Evolutionary conservation across 2,888 invertebrate genomes (phyloP).

Genomic region (Ectobius pallidus): DNA sequence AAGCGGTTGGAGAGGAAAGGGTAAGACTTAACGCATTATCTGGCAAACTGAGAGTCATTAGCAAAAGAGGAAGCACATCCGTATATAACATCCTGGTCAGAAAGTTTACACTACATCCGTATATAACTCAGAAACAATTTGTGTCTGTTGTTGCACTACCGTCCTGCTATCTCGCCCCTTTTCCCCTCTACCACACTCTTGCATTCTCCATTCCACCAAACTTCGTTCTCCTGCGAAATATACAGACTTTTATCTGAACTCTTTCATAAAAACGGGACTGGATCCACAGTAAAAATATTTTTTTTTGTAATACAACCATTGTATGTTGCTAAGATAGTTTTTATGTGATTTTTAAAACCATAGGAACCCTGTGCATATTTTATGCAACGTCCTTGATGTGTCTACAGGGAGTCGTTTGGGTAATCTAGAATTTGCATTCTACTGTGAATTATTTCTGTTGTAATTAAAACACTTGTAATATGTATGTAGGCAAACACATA

Average conservation of each 20-base stretch:
- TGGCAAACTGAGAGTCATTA: slow-evolving; percentile 26
- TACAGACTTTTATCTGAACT: background rate
- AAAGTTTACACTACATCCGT: slow-evolving; percentile 29
- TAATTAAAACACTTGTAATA: too few relatives aligned
- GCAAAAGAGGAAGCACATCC: slow-evolving; percentile 34
- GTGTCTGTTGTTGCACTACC: slow-evolving; percentile 10
- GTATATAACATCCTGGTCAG: slow-evolving; percentile 27
- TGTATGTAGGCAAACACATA: too few relatives aligned
- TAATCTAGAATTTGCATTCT: too few relatives aligned
- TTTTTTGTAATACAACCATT: too few relatives aligned
- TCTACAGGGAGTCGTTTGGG: too few relatives aligned
- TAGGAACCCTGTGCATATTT: too few relatives aligned
- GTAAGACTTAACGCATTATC: background rate
- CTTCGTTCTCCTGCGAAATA: background rate
- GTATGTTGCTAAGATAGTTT: too few relatives aligned
- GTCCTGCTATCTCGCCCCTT: background rate
- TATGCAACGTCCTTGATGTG: too few relatives aligned
- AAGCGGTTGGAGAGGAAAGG: too few relatives aligned
- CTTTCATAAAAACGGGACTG: background rate
- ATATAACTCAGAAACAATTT: slow-evolving; percentile 34
- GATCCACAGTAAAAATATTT: background rate
- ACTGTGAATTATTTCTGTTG: too few relatives aligned
- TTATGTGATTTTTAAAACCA: too few relatives aligned
- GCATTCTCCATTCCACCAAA: background rate
- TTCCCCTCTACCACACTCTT: background rate